Percentiles rank a stretch among this genome's conserved stretches.
These are phyloP conservation scores for Macrotis lagotis DNA, from an alignment of 2,113 vertebrate species.

Conservation along the genomic window DNA sequence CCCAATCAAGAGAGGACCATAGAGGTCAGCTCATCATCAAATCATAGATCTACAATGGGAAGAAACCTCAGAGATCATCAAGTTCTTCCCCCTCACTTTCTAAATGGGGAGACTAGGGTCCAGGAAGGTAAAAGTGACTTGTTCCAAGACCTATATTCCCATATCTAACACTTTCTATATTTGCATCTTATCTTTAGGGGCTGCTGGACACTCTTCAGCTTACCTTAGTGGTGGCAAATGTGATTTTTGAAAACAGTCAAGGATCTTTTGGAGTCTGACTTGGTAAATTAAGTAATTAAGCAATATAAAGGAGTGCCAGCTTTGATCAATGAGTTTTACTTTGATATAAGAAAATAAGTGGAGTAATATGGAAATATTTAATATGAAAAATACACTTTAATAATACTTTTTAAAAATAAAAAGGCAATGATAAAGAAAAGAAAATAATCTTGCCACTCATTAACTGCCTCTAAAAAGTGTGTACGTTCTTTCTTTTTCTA, in stretches of 20 bases:
- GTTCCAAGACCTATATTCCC: neutral
- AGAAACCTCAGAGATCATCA: neutral
- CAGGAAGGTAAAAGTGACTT: neutral
- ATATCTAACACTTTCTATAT: neutral
- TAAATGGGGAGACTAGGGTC: neutral
- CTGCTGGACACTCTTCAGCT: neutral
- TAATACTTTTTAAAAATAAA: neutral
- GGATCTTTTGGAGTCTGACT: neutral
- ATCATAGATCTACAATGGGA: too few species aligned
- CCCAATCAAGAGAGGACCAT: neutral
- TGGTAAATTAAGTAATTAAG: neutral
- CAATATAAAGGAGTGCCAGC: neutral
- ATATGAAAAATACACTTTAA: neutral
- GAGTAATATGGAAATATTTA: neutral
- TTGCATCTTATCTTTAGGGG: neutral
- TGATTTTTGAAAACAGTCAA: neutral
- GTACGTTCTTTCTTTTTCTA: neutral
- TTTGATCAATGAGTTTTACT: neutral
- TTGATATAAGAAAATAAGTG: neutral
- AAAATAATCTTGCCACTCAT: neutral
- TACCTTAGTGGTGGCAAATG: neutral
- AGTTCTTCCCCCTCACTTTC: neutral
- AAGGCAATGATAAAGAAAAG: neutral
- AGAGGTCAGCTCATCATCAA: too few species aligned
- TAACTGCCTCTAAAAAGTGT: neutral